Evolutionary conservation across 2,113 vertebrate genomes (phyloP).

Genomic region (Pedetes capensis): DNA sequence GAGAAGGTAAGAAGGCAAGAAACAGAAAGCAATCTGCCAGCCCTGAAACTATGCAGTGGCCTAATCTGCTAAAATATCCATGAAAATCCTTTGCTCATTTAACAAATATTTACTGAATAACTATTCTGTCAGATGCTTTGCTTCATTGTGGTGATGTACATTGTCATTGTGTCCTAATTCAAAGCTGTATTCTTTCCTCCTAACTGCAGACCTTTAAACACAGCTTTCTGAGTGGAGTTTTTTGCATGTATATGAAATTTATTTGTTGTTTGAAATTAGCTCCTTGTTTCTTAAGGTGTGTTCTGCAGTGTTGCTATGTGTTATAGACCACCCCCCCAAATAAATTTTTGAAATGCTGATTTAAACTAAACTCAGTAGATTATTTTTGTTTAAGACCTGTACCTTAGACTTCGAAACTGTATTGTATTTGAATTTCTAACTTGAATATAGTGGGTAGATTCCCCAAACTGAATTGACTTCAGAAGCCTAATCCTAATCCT

Average conservation of each 20-base stretch:
- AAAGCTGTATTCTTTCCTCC: not conserved
- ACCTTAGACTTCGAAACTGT: not conserved
- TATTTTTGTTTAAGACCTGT: not conserved
- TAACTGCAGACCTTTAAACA: not conserved
- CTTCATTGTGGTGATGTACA: not conserved
- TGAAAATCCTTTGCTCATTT: not conserved
- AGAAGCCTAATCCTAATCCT: slow-evolving; percentile 12
- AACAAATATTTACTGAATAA: not conserved
- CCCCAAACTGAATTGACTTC: not conserved
- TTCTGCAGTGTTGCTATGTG: not conserved
- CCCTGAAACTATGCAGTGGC: not conserved
- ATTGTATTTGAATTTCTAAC: not conserved
- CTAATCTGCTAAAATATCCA: not conserved
- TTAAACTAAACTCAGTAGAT: slow-evolving; percentile 10
- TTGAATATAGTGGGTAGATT: slow-evolving; percentile 8
- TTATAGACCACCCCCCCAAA: not conserved
- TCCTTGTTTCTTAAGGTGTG: slow-evolving; percentile 21
- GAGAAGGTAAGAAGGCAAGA: not conserved
- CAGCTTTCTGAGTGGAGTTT: not conserved
- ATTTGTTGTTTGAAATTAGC: not conserved
- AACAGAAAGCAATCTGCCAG: not conserved
- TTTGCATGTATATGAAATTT: not conserved
- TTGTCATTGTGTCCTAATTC: not conserved
- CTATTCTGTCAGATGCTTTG: not conserved
- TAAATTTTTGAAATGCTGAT: not conserved